These are phyloP conservation scores for Melanotaenia maccullochi DNA, from an alignment of 2,797 vertebrate genomes.

Conservation along the genomic window DNA sequence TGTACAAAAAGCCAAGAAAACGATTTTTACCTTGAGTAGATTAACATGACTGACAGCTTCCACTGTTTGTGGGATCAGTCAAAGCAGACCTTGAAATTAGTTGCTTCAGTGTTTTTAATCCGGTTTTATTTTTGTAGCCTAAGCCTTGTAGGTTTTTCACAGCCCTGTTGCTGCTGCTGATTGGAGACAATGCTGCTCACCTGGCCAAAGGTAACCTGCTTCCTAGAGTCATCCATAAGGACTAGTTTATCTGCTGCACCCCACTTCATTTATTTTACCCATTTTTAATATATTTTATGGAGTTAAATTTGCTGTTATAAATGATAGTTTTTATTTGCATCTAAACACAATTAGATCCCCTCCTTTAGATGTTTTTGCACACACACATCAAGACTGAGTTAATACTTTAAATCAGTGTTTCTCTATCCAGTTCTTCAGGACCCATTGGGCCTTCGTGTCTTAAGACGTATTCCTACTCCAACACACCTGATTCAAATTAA, in stretches of 20 bases:
- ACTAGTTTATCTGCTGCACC: not conserved
- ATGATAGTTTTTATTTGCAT: not conserved
- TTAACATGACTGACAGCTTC: constrained; percentile 47
- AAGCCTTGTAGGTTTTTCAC: constrained; percentile 1
- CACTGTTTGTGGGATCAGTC: constrained; percentile 6
- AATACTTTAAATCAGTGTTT: too few species aligned
- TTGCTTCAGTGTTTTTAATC: not conserved
- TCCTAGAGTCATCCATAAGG: constrained; percentile 6
- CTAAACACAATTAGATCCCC: not conserved
- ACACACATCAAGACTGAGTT: not conserved
- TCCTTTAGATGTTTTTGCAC: not conserved
- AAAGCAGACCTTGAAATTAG: not conserved
- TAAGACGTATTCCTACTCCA: too few species aligned
- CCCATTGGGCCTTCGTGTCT: too few species aligned
- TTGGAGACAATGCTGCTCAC: constrained; percentile 68
- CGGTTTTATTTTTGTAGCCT: not conserved
- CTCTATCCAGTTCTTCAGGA: too few species aligned
- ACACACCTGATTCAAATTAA: too few species aligned
- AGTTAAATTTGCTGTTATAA: not conserved
- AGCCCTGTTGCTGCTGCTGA: constrained; percentile 53
- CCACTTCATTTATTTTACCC: not conserved
- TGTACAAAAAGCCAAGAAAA: not conserved
- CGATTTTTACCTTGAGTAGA: constrained; percentile 57
- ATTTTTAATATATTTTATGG: not conserved
- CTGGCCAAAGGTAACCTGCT: constrained; percentile 47